Conservation (phyloP, 2,888 invertebrate species). For the Euplexia lucipara region DNA sequence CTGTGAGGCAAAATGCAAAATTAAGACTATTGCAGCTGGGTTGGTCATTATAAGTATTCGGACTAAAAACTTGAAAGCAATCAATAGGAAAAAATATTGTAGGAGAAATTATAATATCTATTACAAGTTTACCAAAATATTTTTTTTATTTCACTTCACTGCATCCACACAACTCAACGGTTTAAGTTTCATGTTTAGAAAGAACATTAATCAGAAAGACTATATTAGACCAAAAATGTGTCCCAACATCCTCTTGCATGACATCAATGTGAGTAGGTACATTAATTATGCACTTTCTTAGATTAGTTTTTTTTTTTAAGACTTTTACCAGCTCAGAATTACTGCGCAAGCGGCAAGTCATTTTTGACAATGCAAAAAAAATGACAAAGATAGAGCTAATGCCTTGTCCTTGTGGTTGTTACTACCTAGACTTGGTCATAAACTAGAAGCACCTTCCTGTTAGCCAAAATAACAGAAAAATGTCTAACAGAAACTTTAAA, state of each 20-base stretch:
- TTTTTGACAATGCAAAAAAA: background rate
- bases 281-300: background rate
- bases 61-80: background rate
- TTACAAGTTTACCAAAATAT: background rate
- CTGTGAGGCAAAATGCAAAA: background rate
- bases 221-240: background rate
- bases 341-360: too few relatives aligned
- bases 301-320: too few relatives aligned
- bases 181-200: background rate
- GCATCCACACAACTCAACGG: background rate
- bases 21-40: background rate
- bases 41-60: slow-evolving; percentile 7
- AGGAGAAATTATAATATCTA: background rate
- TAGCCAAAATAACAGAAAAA: background rate
- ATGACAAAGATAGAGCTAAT: background rate
- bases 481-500: background rate
- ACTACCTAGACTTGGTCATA: background rate
- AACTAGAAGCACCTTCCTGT: background rate
- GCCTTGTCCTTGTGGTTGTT: background rate
- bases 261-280: background rate
- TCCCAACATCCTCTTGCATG: background rate
- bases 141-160: background rate
- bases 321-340: background rate
- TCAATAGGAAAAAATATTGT: background rate
- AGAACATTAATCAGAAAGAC: background rate